These are phyloP conservation scores for Campodea augens DNA, from an alignment of 1,140 invertebrate genomes.

Conservation along the genomic window DNA sequence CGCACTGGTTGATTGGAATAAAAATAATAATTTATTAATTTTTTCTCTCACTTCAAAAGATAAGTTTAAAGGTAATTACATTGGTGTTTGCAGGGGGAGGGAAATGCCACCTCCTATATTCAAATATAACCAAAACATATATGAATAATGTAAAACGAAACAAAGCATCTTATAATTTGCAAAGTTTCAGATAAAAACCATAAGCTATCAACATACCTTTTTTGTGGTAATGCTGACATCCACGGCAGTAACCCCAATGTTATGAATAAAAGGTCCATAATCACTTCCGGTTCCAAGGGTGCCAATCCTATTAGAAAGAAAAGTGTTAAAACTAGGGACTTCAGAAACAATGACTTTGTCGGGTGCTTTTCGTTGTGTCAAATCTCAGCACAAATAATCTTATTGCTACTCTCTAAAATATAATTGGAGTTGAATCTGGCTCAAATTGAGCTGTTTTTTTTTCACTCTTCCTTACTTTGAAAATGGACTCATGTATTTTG, in stretches of 20 bases:
- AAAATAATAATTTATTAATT: too few species aligned
- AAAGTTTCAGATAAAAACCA: background rate
- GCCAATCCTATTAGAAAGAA: too few species aligned
- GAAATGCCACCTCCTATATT: background rate
- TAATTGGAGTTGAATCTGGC: too few species aligned
- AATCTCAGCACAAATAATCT: too few species aligned
- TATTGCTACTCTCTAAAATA: too few species aligned
- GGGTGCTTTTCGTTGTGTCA: too few species aligned
- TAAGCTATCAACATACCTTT: background rate
- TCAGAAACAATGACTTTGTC: too few species aligned
- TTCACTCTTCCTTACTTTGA: too few species aligned
- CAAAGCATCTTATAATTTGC: background rate
- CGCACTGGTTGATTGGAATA: too few species aligned
- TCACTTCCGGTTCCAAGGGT: background rate
- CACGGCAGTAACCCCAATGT: background rate
- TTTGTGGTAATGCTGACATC: background rate
- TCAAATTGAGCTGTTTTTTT: too few species aligned
- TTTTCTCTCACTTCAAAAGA: background rate
- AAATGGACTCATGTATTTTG: too few species aligned
- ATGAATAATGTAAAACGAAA: background rate
- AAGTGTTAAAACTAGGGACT: too few species aligned
- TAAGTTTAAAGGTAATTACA: background rate
- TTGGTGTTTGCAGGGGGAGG: background rate
- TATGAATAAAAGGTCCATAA: background rate
- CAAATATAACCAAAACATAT: background rate